Base-by-base conservation (phyloP, 2,888 invertebrate species). In the Ashinkailepas kermadecensis region DNA sequence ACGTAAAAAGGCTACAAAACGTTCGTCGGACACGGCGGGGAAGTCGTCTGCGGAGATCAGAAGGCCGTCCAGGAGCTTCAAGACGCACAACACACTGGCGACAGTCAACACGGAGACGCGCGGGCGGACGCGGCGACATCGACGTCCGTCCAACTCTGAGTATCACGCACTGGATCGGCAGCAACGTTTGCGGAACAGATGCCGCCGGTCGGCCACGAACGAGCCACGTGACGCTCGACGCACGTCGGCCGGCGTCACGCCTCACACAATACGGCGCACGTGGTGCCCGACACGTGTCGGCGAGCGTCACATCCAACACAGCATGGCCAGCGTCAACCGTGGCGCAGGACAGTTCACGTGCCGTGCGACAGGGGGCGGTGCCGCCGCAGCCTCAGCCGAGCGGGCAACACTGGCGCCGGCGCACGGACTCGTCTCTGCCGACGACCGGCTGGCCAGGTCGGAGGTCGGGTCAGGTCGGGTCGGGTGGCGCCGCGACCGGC, bases 1-100 rank as follows among this genome's bases (percentile, higher is more conserved):
- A 15, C 15, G 62, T 15, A 18, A 18, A 18, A 18, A 15, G 15
- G 18, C 15, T 18, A 62, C 62, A 12, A 15, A 62, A 18, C 62
- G 18, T 18, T 39, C 39, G 4, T 39, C 39, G 39, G 39, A 39
- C 39, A 39, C 62, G 62, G 62, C 62, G 62, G 62, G 62, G 18
- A 39, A 25, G 23, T 25, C 70, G 70, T 39, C 70, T 70, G 70
- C 12, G 39, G 70, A 70, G 70, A 70, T 70, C 70, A 70, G 70
- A 70, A 70, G 70, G 70, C 70, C 70, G 15, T 70, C 70, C 39
- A 70, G 39, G 70, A 70, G 70, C 70, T 70, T 70, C 70, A 23
- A 70, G 70, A 70, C 70, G 70, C 70, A 39, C 12, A 39, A 70
- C 70, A 70, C 39, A 8, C 23, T 9, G 70, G 2, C 12, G 39